Evolutionary conservation across 2,113 vertebrate species (phyloP).

Genomic region (Chaetorhynchus papuensis): DNA sequence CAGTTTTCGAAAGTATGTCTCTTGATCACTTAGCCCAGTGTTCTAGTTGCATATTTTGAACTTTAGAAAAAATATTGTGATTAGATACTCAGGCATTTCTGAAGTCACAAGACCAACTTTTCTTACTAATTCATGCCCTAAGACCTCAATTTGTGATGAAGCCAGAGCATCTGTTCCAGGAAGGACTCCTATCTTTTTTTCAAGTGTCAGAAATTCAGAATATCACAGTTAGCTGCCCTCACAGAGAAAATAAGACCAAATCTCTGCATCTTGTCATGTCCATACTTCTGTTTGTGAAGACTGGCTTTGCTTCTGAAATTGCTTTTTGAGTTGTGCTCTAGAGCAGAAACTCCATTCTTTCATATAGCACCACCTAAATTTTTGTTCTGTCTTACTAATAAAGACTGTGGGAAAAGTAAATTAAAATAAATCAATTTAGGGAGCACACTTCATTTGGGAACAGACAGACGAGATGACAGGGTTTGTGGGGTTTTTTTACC

Average conservation of each 20-base stretch:
- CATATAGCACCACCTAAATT: background rate
- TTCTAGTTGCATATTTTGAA: background rate
- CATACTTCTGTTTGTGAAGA: background rate
- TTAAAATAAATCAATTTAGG: background rate
- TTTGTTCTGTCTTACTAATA: background rate
- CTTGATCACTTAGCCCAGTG: background rate
- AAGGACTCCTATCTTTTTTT: background rate
- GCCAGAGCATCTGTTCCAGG: background rate
- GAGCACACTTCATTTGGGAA: background rate
- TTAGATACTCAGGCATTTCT: background rate
- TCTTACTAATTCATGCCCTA: background rate
- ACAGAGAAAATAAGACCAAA: background rate
- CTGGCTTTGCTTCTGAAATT: background rate
- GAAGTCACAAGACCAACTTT: background rate
- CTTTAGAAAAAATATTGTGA: background rate
- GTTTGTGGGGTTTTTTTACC: background rate
- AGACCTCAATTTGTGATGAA: background rate
- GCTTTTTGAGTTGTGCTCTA: background rate
- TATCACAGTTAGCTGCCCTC: background rate
- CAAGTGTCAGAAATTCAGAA: background rate
- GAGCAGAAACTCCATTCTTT: background rate
- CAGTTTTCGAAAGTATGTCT: background rate
- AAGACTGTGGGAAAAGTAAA: background rate
- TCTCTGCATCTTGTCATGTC: background rate
- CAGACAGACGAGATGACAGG: background rate